A percentile compares a stretch with the other conserved stretches of the same genome.
phyloP scores from a whole-genome alignment of 2,113 vertebrate genomes.

The Pterocles gutturalis region DNA sequence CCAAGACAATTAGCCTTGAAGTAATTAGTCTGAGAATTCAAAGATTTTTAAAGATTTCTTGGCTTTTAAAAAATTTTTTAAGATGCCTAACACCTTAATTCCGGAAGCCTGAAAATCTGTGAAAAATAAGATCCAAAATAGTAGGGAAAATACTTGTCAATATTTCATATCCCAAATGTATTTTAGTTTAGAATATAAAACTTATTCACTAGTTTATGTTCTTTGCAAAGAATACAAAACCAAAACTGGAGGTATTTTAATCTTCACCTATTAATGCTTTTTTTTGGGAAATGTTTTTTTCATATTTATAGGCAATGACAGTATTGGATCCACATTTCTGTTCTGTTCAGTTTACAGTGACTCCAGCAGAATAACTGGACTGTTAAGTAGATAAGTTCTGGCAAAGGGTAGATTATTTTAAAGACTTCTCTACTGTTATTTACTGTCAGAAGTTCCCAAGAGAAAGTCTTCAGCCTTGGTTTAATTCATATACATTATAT shows the following conservation, averaged over 20 bases:
- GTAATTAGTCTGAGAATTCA: background rate
- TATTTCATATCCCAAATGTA: background rate
- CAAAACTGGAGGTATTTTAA: background rate
- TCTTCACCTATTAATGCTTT: background rate
- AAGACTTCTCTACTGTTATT: background rate
- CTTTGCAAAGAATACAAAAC: rapidly evolving
- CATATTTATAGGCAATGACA: background rate
- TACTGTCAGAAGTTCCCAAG: background rate
- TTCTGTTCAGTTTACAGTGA: background rate
- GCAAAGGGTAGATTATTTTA: background rate
- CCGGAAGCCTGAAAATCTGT: background rate
- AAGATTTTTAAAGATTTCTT: background rate
- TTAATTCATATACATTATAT: background rate
- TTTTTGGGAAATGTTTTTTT: background rate
- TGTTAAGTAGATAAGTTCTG: background rate
- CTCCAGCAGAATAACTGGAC: background rate
- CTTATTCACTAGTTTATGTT: background rate
- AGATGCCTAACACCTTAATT: background rate
- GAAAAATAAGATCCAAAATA: background rate
- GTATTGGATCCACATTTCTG: background rate
- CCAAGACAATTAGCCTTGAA: background rate
- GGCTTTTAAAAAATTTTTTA: background rate
- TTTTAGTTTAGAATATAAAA: background rate
- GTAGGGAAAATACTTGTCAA: background rate
- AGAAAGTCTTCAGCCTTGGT: background rate